Conservation (phyloP, 2,797 vertebrate genomes). For the Xiphorhynchus erythropygius region DNA sequence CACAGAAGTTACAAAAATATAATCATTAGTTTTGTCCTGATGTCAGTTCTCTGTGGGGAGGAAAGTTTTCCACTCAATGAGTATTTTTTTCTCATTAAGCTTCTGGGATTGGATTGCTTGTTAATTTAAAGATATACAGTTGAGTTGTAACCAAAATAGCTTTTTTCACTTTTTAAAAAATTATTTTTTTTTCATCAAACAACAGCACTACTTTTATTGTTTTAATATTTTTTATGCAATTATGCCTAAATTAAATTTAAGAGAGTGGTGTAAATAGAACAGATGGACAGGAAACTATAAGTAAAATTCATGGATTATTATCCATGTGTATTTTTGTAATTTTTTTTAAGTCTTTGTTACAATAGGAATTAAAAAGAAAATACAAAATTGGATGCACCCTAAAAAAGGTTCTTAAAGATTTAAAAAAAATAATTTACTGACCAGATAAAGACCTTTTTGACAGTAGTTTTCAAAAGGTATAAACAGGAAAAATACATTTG, state of each 20-base stretch:
- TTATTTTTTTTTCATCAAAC: neutral
- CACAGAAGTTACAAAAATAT: neutral
- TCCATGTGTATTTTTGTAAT: accelerated
- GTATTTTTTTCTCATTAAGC: neutral
- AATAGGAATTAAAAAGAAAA: neutral
- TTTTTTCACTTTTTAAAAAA: neutral
- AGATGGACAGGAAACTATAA: neutral
- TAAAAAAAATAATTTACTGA: neutral
- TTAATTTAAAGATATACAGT: neutral
- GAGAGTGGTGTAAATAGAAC: neutral
- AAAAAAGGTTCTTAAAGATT: neutral
- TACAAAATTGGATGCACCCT: neutral
- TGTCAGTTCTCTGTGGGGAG: neutral
- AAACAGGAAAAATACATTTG: neutral
- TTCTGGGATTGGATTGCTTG: neutral
- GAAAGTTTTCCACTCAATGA: neutral
- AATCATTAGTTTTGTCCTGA: neutral
- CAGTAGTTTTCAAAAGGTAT: neutral
- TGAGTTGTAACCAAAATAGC: neutral
- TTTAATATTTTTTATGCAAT: neutral
- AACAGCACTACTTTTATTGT: neutral
- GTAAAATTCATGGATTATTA: neutral
- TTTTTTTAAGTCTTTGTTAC: neutral
- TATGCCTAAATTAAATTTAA: neutral
- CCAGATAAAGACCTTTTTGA: neutral